A percentile compares a stretch with the other conserved stretches of the same genome.
Conservation (phyloP, 2,797 vertebrate species). For the Falco cherrug region DNA sequence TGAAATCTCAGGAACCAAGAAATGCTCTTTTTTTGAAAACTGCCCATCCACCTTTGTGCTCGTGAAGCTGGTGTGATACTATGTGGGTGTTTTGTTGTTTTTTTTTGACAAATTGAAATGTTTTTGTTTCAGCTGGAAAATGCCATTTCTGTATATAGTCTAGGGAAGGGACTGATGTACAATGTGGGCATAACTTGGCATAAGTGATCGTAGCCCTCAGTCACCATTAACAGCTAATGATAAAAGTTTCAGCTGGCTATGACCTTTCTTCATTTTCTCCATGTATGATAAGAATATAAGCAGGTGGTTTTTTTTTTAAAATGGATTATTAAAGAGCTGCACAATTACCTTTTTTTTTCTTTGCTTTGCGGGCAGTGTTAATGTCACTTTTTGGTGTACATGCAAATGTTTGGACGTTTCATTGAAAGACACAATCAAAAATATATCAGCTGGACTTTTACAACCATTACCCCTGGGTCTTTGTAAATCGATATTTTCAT, state of each 20-base stretch:
- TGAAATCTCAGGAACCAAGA: background rate
- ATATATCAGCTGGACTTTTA: background rate
- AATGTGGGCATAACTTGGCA: background rate
- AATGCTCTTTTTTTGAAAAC: background rate
- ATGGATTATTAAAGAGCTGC: background rate
- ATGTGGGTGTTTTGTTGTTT: fast-evolving
- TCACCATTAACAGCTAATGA: background rate
- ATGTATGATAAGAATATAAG: background rate
- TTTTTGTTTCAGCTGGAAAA: background rate
- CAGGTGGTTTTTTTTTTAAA: background rate
- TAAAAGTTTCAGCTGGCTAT: background rate
- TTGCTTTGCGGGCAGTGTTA: background rate
- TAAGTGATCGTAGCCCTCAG: background rate
- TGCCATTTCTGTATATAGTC: background rate
- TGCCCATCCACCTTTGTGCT: background rate
- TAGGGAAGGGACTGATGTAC: background rate
- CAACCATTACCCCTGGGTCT: background rate
- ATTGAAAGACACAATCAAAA: background rate
- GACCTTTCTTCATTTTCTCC: background rate
- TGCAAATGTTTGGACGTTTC: background rate
- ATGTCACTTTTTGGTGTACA: background rate
- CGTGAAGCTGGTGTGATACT: background rate
- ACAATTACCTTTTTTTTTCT: background rate
- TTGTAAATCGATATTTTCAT: background rate
- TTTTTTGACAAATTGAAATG: background rate